Percentiles rank a stretch among this genome's conserved stretches.
Evolutionary conservation across 2,888 invertebrate genomes (phyloP).

Genomic region (Uloborus plumipes): DNA sequence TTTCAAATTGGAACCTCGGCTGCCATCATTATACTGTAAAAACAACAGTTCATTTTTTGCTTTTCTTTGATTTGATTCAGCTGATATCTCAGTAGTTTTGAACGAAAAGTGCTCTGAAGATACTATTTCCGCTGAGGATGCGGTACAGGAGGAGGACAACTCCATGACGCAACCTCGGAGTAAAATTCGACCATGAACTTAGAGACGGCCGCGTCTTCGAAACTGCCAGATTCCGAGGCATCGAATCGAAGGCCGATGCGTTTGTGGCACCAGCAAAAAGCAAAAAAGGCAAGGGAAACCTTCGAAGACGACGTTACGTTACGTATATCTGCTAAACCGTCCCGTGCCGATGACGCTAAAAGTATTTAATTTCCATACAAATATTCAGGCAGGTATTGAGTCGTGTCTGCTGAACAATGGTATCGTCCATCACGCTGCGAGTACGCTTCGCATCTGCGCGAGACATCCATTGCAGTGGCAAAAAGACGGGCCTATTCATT

Average conservation of each 20-base stretch:
- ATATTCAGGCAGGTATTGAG: conserved; percentile 26
- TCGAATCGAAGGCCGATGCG: neutral
- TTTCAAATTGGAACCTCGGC: too few relatives aligned
- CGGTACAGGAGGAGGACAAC: too few relatives aligned
- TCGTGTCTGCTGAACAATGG: conserved; percentile 31
- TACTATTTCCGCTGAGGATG: too few relatives aligned
- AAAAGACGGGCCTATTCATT: neutral
- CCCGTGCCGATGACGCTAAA: conserved; percentile 19
- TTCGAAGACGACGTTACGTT: conserved; percentile 26
- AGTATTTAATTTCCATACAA: conserved; percentile 41
- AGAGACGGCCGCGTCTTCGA: neutral
- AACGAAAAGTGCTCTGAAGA: too few relatives aligned
- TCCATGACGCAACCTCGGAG: conserved; percentile 10
- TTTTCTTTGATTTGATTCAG: too few relatives aligned
- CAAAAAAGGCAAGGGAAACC: conserved; percentile 3
- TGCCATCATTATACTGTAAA: too few relatives aligned
- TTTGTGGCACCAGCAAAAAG: too few relatives aligned
- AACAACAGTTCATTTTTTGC: too few relatives aligned
- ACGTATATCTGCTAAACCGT: conserved; percentile 17
- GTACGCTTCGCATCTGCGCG: conserved; percentile 9
- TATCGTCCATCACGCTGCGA: conserved; percentile 28
- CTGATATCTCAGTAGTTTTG: too few relatives aligned
- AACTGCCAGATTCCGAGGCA: neutral
- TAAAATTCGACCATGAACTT: conserved; percentile 25
- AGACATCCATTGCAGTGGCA: neutral